A percentile compares a stretch with the other conserved stretches of the same genome.
phyloP scores from a whole-genome alignment of 1,140 invertebrate species.

The Pectinophora gossypiella region DNA sequence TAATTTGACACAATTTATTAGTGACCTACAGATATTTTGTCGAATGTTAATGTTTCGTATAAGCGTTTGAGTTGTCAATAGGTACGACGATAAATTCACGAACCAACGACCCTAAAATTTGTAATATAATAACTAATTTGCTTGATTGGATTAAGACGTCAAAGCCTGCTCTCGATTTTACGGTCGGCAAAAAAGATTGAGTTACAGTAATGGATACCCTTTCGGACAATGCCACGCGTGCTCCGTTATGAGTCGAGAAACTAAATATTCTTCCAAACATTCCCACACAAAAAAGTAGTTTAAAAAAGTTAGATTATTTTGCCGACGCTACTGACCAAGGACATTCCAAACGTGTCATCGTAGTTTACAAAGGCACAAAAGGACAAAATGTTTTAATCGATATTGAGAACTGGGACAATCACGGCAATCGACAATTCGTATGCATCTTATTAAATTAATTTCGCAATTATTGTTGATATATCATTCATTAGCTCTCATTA shows the following conservation, averaged over 20 bases:
- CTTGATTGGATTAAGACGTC: constrained; percentile 68
- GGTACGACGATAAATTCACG: constrained; percentile 43
- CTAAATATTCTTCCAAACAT: too few species aligned
- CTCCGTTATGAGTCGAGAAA: too few species aligned
- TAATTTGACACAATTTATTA: constrained; percentile 21
- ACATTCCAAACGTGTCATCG: too few species aligned
- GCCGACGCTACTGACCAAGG: not conserved
- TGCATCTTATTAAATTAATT: constrained; percentile 54
- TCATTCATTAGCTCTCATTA: constrained; percentile 66
- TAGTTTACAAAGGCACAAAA: constrained; percentile 15
- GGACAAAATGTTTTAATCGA: constrained; percentile 15
- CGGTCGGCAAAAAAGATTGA: constrained; percentile 54
- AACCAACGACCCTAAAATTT: constrained; percentile 35
- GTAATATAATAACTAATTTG: constrained; percentile 60
- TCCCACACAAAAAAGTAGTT: too few species aligned
- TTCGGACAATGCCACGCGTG: not conserved
- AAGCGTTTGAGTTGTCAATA: constrained; percentile 32
- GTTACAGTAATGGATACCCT: constrained; percentile 38
- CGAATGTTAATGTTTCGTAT: constrained; percentile 42
- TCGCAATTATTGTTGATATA: constrained; percentile 53
- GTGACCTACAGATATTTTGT: constrained; percentile 51
- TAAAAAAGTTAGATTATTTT: too few species aligned
- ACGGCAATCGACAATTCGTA: constrained; percentile 61
- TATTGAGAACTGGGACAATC: constrained; percentile 27
- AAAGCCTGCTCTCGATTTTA: constrained; percentile 39